A percentile compares a stretch with the other conserved stretches of the same genome.
phyloP scores from a whole-genome alignment of 2,888 invertebrate species.

The Ochlodes sylvanus region DNA sequence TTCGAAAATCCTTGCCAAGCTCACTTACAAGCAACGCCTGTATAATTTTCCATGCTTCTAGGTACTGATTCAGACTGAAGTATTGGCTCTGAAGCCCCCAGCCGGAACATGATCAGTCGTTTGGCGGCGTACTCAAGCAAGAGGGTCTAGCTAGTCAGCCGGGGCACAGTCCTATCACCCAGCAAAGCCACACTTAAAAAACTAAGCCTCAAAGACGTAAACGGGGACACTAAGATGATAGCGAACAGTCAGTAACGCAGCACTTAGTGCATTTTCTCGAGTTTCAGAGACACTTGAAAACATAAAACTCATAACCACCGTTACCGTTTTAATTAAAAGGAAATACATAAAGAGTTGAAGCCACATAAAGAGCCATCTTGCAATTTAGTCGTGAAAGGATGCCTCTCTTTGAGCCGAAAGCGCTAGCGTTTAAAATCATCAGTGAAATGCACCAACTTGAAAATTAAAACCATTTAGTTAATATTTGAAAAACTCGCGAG shows the following conservation, averaged over 20 bases:
- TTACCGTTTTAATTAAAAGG: not conserved
- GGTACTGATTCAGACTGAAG: too few relatives aligned
- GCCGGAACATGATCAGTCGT: too few relatives aligned
- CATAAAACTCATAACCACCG: not conserved
- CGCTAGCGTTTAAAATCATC: not conserved
- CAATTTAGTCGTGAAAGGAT: not conserved
- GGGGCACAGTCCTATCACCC: too few relatives aligned
- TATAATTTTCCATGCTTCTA: too few relatives aligned
- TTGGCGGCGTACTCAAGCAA: too few relatives aligned
- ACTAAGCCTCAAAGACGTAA: constrained; percentile 1
- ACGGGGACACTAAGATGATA: constrained; percentile 1
- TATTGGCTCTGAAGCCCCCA: too few relatives aligned
- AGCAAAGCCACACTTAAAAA: not conserved
- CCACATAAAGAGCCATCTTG: not conserved
- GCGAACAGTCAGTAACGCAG: not conserved
- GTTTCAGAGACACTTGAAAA: not conserved
- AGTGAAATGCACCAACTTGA: not conserved
- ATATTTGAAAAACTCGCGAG: not conserved
- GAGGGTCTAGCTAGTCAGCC: too few relatives aligned
- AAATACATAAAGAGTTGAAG: not conserved
- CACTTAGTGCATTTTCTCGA: not conserved
- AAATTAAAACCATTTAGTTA: not conserved
- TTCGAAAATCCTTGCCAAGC: too few relatives aligned
- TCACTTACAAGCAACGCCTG: too few relatives aligned
- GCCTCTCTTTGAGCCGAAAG: not conserved